A percentile compares a stretch with the other conserved stretches of the same genome.
These are phyloP conservation scores for Microdon myrmicae DNA, from an alignment of 2,888 invertebrate genomes.

Conservation along the genomic window DNA sequence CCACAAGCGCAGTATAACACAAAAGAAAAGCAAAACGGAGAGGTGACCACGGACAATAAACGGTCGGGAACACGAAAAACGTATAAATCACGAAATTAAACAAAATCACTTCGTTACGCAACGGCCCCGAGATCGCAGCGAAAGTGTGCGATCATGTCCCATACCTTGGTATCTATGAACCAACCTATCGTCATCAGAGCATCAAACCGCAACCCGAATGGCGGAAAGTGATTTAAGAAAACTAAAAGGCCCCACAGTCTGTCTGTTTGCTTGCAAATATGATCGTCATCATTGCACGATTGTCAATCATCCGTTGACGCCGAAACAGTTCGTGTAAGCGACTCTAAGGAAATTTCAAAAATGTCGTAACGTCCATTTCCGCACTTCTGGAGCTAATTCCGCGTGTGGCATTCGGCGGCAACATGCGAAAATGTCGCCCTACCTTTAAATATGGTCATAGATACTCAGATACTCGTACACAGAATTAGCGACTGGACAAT, in stretches of 20 bases:
- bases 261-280: too few species aligned
- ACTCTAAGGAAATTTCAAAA: neutral
- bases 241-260: too few species aligned
- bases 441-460: constrained; percentile 1
- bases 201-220: neutral
- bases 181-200: neutral
- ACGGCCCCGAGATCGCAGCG: constrained; percentile 7
- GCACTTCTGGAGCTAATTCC: constrained; percentile 4
- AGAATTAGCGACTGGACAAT: too few species aligned
- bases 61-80: constrained; percentile 8
- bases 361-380: constrained; percentile 18
- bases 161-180: constrained; percentile 1
- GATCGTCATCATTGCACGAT: too few species aligned
- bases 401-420: neutral
- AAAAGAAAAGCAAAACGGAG: neutral
- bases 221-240: neutral
- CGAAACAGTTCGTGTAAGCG: neutral
- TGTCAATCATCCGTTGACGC: neutral
- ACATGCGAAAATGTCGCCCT: neutral
- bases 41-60: neutral
- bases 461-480: too few species aligned
- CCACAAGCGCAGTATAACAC: neutral
- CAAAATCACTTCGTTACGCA: constrained; percentile 22
- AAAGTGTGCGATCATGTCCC: constrained; percentile 13
- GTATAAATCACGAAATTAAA: constrained; percentile 25